Evolutionary conservation across 2,113 vertebrate species (phyloP).

Genomic region (Lota lota): DNA sequence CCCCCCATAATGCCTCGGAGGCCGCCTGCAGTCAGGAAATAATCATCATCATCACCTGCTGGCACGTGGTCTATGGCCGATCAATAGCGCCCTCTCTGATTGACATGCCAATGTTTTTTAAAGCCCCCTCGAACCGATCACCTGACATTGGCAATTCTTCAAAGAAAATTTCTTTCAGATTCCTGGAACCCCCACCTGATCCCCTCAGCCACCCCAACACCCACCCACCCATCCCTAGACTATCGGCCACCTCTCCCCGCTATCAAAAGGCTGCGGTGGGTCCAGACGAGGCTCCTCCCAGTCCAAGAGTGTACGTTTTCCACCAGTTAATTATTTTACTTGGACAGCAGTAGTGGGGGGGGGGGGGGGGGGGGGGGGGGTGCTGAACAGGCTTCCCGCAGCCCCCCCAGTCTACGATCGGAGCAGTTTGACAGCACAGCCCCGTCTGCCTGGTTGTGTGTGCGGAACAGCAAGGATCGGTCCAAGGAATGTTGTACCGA

Average conservation of each 20-base stretch:
- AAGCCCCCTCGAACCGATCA: constrained; percentile 42
- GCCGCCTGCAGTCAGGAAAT: constrained; percentile 59
- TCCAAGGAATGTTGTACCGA: constrained; percentile 53
- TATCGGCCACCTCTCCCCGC: not conserved
- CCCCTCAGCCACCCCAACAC: not conserved
- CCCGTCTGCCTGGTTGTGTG: constrained; percentile 51
- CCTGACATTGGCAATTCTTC: constrained; percentile 30
- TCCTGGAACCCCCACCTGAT: not conserved
- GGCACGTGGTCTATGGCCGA: constrained; percentile 28
- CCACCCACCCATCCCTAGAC: constrained; percentile 8
- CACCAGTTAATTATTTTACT: constrained; percentile 54
- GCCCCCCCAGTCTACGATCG: constrained; percentile 41
- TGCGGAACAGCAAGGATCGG: constrained; percentile 41
- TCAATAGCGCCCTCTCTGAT: constrained; percentile 51
- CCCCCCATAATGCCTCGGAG: constrained; percentile 45
- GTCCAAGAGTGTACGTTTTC: constrained; percentile 52
- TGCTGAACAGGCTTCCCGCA: constrained; percentile 30
- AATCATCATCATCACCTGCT: constrained; percentile 56
- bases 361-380: constrained; percentile 38
- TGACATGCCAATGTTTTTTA: constrained; percentile 51
- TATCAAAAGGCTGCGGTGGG: constrained; percentile 38
- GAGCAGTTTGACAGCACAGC: constrained; percentile 48
- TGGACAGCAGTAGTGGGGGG: constrained; percentile 35
- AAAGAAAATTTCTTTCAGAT: constrained; percentile 22
- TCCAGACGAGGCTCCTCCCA: constrained; percentile 30